phyloP scores from a whole-genome alignment of 2,113 vertebrate species.

The Climacteris rufus region DNA sequence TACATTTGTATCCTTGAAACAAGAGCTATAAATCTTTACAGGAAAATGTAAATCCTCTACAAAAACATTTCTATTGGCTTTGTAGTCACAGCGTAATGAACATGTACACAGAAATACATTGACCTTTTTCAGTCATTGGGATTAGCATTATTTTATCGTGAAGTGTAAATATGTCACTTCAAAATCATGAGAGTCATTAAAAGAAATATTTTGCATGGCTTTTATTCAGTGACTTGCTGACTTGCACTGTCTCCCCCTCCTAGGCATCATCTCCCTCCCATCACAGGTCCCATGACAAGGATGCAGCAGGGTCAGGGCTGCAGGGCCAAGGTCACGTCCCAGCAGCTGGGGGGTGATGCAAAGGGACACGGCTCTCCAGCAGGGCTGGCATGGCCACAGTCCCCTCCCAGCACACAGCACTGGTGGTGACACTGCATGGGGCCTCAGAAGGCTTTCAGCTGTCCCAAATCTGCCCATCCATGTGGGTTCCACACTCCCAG shows the following conservation, averaged over 20 bases:
- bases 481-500: background rate
- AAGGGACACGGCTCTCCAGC: accelerated
- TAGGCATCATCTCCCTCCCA: background rate
- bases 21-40: background rate
- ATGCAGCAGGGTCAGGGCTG: background rate
- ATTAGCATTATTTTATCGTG: background rate
- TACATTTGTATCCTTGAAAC: background rate
- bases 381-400: accelerated
- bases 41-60: background rate
- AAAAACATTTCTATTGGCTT: background rate
- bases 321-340: background rate
- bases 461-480: background rate
- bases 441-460: background rate
- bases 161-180: background rate
- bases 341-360: background rate
- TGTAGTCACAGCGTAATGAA: background rate
- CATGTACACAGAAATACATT: background rate
- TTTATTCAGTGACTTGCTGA: background rate
- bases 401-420: background rate
- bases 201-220: slow-evolving; percentile 5
- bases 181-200: background rate
- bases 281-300: background rate
- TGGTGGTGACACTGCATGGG: background rate
- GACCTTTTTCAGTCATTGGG: background rate
- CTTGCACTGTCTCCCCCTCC: background rate